Evolutionary conservation across 2,888 invertebrate genomes (phyloP), one percentile per base, ranked within the genome.

Genomic region (Drosophila hamatofila): DNA sequence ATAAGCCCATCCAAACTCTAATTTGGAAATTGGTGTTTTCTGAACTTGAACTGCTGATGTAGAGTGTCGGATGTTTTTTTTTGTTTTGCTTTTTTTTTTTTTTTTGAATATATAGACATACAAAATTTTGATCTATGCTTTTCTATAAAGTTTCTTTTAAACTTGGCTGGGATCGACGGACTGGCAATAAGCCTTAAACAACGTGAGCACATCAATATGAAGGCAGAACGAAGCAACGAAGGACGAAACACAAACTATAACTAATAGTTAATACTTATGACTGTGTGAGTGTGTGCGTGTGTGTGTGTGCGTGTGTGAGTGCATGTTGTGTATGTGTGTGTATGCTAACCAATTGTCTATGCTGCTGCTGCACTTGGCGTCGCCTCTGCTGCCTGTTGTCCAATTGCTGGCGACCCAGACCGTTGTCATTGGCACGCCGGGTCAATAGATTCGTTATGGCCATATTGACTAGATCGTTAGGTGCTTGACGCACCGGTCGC

Each of bases 401-500:
- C 75, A 62, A 49, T 46, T 70, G 75, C 23, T 67, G 70, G 49
- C 75, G 67, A 52, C 66, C 79, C 68, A 74, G 46, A 49, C 35
- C 57, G 63, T 83, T 88, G 33, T 75, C 78, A 59, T 81, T 72
- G 52, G 83, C 83, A 23, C 83, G 83, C 3, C 89, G 80, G 11
- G 80, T 68, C 61, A 85, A 64, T 55, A 74, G 72, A 56, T 67
- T 77, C 62, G 77, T 60, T 23, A 77, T 52, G 18, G 81, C 54
- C 39, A 30, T 7, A 27, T 67, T 58, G 54, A 58, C 57, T 21
- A 44, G 54, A 39, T 42, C 18, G 37, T 18, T 55, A 8, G 84
- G 79, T 23, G 80, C 72, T 41, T 77, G 61, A 2, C 83, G 83
- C 58, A 91, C 91, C 5, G 91, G 88, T 14, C 79, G 80, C 64